These are phyloP conservation scores for Strigamia crassipes DNA, from an alignment of 2,888 invertebrate species.

Conservation along the genomic window DNA sequence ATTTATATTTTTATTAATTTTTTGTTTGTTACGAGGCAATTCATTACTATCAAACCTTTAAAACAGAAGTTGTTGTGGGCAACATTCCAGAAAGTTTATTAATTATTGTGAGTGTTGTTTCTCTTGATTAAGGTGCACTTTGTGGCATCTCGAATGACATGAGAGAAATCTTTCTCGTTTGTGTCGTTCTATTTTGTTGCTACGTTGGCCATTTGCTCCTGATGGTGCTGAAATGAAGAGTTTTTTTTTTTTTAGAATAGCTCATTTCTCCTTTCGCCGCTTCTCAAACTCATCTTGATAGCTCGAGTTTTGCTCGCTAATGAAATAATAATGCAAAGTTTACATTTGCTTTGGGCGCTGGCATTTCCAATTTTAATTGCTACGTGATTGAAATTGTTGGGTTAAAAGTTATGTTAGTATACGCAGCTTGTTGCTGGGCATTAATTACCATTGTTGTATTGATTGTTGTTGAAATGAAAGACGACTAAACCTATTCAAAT, in stretches of 20 bases:
- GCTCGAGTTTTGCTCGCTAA: background rate
- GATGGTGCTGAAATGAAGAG: background rate
- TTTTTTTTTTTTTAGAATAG: background rate
- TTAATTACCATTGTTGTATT: too few relatives aligned
- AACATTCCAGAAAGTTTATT: conserved; percentile 39
- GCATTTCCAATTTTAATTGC: conserved; percentile 1
- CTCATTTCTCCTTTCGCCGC: background rate
- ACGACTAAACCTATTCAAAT: too few relatives aligned
- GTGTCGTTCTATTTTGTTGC: conserved; percentile 3
- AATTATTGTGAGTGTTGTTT: conserved; percentile 42
- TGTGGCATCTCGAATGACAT: conserved; percentile 31
- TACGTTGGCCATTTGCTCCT: background rate
- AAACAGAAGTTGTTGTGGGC: conserved; percentile 12
- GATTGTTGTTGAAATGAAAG: too few relatives aligned
- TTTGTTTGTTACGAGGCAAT: background rate
- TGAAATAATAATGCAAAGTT: background rate
- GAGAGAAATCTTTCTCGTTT: conserved; percentile 31
- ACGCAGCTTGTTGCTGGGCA: background rate
- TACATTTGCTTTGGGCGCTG: background rate
- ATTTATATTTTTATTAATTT: background rate
- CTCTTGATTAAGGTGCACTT: conserved; percentile 38
- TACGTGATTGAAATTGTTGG: background rate
- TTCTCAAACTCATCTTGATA: conserved; percentile 15
- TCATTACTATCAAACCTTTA: conserved; percentile 35
- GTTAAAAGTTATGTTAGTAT: too few relatives aligned